These are phyloP conservation scores for Sarcophaga rosellei DNA, from an alignment of 2,888 invertebrate species.

Conservation along the genomic window DNA sequence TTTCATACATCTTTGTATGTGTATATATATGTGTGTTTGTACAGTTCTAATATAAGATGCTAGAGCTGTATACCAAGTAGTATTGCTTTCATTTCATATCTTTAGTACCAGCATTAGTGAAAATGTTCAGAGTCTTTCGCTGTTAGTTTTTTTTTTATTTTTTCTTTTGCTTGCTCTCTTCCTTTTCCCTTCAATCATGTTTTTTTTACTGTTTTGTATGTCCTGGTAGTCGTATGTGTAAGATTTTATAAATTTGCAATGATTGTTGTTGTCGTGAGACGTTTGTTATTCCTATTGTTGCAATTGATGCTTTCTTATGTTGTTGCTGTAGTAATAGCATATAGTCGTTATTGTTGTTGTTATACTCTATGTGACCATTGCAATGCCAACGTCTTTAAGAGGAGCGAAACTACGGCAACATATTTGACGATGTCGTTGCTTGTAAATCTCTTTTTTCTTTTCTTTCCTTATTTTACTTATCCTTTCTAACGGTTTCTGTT, in stretches of 20 bases:
- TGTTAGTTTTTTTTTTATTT: not conserved
- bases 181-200: not conserved
- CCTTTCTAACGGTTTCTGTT: conserved; percentile 56
- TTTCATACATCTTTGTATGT: not conserved
- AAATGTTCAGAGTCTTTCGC: conserved; percentile 27
- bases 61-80: not conserved
- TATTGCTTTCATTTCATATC: conserved; percentile 38
- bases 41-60: not conserved
- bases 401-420: conserved; percentile 51
- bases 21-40: not conserved
- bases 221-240: conserved; percentile 8
- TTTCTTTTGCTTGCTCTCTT: not conserved
- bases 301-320: conserved; percentile 30
- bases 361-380: conserved; percentile 52
- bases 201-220: not conserved
- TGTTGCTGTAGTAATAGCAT: conserved; percentile 19
- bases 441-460: conserved; percentile 31
- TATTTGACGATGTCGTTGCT: conserved; percentile 63
- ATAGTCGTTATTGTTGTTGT: conserved; percentile 21
- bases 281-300: conserved; percentile 1
- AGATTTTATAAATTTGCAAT: conserved; percentile 39
- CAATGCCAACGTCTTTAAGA: conserved; percentile 62
- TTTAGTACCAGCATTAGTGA: conserved; percentile 41
- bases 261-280: conserved; percentile 16
- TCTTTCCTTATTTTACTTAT: conserved; percentile 43